A percentile compares a stretch with the other conserved stretches of the same genome.
Evolutionary conservation across 1,140 invertebrate species (phyloP).

Genomic region (Carposina sasakii): DNA sequence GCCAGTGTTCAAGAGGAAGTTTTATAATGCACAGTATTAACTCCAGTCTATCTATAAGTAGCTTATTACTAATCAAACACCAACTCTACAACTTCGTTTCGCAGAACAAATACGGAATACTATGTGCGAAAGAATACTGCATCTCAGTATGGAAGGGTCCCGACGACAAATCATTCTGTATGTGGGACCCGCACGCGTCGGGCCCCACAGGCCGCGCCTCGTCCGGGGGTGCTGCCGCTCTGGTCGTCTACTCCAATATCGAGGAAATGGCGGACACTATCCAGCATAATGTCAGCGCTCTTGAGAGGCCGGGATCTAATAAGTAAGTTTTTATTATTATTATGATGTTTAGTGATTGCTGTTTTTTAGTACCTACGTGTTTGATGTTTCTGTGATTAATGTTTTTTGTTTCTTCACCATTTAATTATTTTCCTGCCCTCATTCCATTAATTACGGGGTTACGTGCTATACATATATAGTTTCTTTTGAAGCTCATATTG

Average conservation of each 20-base stretch:
- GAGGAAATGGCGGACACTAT: constrained; percentile 54
- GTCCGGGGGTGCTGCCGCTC: constrained; percentile 48
- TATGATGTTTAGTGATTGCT: no score
- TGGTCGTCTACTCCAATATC: constrained; percentile 39
- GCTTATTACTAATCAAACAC: no score
- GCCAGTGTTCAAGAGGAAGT: no score
- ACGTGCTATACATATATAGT: no score
- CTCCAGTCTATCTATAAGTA: no score
- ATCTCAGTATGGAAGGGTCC: constrained; percentile 59
- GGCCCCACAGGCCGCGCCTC: constrained; percentile 55
- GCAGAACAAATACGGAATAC: constrained; percentile 50
- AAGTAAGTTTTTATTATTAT: constrained; percentile 45
- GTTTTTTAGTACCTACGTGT: no score
- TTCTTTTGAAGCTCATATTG: no score
- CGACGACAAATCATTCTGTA: constrained; percentile 44
- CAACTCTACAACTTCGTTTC: constrained; percentile 18
- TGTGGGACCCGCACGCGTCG: constrained; percentile 69
- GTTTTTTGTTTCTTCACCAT: no score
- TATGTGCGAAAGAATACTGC: constrained; percentile 57
- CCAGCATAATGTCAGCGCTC: constrained; percentile 39
- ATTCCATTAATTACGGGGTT: no score
- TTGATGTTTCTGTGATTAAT: no score
- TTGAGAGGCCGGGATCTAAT: constrained; percentile 46
- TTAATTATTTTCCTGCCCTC: no score
- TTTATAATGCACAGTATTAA: no score